Percentiles rank a stretch among this genome's conserved stretches.
Conservation (phyloP, 2,113 vertebrate genomes). For the Etia nguti region DNA sequence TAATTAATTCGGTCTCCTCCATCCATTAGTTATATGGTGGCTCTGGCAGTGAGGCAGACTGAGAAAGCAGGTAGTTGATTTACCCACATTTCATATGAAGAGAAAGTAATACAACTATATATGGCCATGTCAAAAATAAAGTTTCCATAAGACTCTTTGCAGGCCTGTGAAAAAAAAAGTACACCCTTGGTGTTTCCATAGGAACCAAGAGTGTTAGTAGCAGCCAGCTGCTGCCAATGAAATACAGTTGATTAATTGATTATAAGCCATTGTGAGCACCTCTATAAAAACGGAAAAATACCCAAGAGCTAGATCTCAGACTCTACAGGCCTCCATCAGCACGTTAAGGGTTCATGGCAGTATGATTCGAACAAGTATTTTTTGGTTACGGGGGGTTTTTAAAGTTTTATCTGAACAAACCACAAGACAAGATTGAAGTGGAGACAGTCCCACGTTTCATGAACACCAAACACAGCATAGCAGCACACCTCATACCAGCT, state of each 20-base stretch:
- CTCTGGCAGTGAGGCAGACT: not conserved
- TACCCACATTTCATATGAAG: not conserved
- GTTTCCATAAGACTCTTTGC: not conserved
- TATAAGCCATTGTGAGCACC: not conserved
- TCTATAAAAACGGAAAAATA: not conserved
- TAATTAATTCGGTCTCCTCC: not conserved
- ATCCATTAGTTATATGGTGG: not conserved
- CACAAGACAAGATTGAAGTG: not conserved
- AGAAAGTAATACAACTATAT: not conserved
- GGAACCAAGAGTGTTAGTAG: not conserved
- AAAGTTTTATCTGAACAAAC: not conserved
- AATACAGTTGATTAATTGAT: not conserved
- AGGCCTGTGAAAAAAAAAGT: not conserved
- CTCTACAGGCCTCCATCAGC: not conserved
- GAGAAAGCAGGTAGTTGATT: not conserved
- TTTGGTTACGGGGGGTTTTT: not conserved
- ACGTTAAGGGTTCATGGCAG: not conserved
- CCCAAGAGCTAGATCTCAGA: not conserved
- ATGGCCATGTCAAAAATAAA: not conserved
- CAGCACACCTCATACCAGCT: not conserved
- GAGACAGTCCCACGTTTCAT: not conserved
- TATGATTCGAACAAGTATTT: not conserved
- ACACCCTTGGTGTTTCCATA: not conserved
- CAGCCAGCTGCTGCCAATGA: not conserved
- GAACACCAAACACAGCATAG: not conserved